phyloP scores from a whole-genome alignment of 1,140 invertebrate genomes.

The Pogonomyrmex californicus region DNA sequence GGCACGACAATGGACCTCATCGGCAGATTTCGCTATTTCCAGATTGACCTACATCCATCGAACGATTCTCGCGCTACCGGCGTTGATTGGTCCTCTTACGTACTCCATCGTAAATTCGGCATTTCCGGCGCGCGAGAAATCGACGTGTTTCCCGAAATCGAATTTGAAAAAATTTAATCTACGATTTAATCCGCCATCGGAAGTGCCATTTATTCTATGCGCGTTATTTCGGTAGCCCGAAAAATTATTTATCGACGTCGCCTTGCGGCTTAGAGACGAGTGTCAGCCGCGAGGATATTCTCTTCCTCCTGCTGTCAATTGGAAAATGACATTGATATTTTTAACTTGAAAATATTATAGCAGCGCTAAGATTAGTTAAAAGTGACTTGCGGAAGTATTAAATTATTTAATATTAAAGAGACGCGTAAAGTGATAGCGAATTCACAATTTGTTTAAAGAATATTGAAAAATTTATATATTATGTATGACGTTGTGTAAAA shows the following conservation, averaged over 20 bases:
- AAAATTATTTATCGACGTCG: slow-evolving; percentile 3
- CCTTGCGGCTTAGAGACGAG: background rate
- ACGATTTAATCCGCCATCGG: background rate
- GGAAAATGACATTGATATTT: background rate
- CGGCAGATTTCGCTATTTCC: slow-evolving; percentile 71
- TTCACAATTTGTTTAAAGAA: background rate
- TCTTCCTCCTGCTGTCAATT: background rate
- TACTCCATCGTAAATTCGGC: slow-evolving; percentile 2
- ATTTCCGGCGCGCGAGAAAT: background rate
- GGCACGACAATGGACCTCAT: slow-evolving; percentile 66
- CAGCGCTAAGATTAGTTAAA: background rate
- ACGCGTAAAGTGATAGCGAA: background rate
- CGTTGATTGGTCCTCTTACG: slow-evolving; percentile 13
- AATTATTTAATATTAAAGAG: background rate
- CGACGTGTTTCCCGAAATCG: slow-evolving; percentile 18
- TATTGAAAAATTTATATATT: background rate
- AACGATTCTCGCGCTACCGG: slow-evolving; percentile 62
- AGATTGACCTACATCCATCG: slow-evolving; percentile 72
- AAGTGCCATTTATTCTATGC: slow-evolving; percentile 16
- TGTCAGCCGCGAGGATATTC: background rate
- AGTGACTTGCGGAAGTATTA: background rate
- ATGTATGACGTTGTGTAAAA: background rate
- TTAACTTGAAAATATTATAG: background rate
- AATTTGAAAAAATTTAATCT: too few relatives aligned
- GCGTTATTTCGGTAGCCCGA: background rate